These are phyloP conservation scores for Spea bombifrons DNA, from an alignment of 2,113 vertebrate genomes.

Conservation along the genomic window DNA sequence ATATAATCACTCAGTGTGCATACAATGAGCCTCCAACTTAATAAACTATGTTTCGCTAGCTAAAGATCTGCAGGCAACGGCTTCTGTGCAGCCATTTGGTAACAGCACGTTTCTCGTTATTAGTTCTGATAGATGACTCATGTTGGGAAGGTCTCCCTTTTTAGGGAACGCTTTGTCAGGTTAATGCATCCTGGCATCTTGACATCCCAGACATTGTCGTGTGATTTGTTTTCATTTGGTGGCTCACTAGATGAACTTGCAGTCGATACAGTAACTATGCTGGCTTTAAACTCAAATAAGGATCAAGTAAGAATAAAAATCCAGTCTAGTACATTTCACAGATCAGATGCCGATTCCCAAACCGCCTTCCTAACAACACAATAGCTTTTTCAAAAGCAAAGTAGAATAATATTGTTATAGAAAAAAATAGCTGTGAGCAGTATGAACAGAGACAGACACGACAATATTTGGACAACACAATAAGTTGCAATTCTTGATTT, in stretches of 20 bases:
- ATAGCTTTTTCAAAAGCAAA: background rate
- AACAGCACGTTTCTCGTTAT: conserved; percentile 16
- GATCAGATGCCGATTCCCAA: background rate
- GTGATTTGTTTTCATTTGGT: conserved; percentile 19
- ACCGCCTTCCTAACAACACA: background rate
- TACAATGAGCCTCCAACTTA: background rate
- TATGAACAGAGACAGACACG: too few species aligned
- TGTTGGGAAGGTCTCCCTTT: conserved; percentile 13
- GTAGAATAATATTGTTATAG: too few species aligned
- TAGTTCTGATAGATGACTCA: conserved; percentile 15
- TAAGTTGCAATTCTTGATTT: too few species aligned
- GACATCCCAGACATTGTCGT: conserved; percentile 21
- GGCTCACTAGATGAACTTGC: conserved; percentile 5
- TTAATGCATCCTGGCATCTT: conserved; percentile 21
- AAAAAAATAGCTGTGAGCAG: too few species aligned
- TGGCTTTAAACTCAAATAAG: background rate
- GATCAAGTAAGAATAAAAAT: conserved; percentile 4
- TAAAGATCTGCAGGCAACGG: background rate
- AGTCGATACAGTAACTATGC: conserved; percentile 9
- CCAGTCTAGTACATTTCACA: background rate
- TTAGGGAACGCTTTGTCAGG: conserved; percentile 19
- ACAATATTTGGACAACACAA: too few species aligned
- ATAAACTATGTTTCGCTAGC: background rate
- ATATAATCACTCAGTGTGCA: conserved; percentile 2
- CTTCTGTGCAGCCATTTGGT: conserved; percentile 1